Evolutionary conservation across 2,888 invertebrate genomes (phyloP).

Genomic region (Actias luna): DNA sequence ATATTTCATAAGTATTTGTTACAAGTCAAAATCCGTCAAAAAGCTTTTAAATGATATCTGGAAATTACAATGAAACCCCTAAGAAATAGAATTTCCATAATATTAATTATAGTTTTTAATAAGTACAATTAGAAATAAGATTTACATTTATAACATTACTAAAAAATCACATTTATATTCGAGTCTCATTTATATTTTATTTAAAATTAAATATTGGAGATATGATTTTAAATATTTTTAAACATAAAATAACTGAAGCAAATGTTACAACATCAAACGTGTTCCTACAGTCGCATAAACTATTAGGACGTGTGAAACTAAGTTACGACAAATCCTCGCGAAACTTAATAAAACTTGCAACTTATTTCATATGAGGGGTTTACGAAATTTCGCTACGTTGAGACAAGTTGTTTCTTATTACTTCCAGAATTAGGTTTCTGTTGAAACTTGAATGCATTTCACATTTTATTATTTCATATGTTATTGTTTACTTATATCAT

Average conservation of each 20-base stretch:
- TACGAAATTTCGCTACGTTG: neutral
- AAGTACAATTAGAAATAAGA: too few relatives aligned
- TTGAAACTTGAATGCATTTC: neutral
- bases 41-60: too few relatives aligned
- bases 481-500: too few relatives aligned
- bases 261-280: neutral
- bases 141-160: too few relatives aligned
- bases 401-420: constrained; percentile 3
- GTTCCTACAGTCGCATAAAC: too few relatives aligned
- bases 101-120: too few relatives aligned
- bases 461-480: neutral
- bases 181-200: too few relatives aligned
- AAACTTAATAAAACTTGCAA: constrained; percentile 12
- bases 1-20: too few relatives aligned
- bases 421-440: neutral
- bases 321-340: neutral
- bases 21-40: too few relatives aligned
- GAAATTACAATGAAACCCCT: too few relatives aligned
- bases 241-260: neutral
- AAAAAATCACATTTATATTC: too few relatives aligned
- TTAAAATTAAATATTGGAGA: neutral
- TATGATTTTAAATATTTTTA: neutral
- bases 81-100: too few relatives aligned
- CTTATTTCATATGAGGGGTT: neutral
- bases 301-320: neutral